Conservation (phyloP, 2,888 invertebrate genomes). For the Hyles lineata region DNA sequence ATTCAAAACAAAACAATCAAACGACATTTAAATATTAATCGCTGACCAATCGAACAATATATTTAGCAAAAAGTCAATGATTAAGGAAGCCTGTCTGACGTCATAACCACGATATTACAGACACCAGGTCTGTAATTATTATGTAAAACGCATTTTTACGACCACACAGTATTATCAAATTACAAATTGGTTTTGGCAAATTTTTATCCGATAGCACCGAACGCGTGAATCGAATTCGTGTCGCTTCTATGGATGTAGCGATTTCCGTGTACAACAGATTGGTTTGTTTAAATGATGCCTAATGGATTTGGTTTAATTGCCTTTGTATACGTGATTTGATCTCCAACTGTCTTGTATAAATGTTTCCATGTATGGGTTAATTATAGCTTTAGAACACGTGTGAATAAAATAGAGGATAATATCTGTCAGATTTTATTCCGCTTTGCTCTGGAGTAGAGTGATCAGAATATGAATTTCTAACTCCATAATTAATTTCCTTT, state of each 20-base stretch:
- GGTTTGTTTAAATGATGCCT: conserved; percentile 79
- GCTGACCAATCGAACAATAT: not conserved
- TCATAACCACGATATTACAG: conserved; percentile 29
- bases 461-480: no score
- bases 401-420: no score
- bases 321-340: conserved; percentile 60
- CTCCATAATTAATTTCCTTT: no score
- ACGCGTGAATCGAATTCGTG: conserved; percentile 54
- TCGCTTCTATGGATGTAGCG: conserved; percentile 52
- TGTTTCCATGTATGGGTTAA: no score
- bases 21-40: conserved; percentile 21
- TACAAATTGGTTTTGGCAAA: conserved; percentile 51
- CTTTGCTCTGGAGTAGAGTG: no score
- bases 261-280: conserved; percentile 67
- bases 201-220: conserved; percentile 49
- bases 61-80: conserved; percentile 15
- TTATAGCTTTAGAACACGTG: no score
- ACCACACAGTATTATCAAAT: conserved; percentile 46
- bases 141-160: conserved; percentile 50
- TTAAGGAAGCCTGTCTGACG: conserved; percentile 31
- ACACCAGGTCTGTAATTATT: conserved; percentile 31
- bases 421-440: no score
- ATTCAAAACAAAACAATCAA: not conserved
- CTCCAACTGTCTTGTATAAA: not conserved
- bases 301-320: conserved; percentile 75